Conservation (phyloP, 2,113 vertebrate genomes). For the Gymnorhina tibicen region DNA sequence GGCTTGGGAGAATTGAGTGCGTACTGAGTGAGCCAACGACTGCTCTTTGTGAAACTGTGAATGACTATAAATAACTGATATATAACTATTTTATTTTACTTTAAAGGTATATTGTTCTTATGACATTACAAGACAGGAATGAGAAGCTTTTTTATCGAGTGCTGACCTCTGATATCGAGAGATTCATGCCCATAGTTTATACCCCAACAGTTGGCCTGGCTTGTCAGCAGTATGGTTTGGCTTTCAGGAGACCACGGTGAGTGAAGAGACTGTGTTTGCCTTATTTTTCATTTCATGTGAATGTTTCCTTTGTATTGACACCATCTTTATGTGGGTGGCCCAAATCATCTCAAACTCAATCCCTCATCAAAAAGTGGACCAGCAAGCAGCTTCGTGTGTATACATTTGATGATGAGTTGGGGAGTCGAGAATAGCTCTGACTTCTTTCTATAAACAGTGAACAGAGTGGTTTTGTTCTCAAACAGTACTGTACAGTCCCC, state of each 20-base stretch:
- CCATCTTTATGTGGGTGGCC: constrained; percentile 25
- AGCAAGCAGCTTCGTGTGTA: neutral
- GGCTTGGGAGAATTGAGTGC: neutral
- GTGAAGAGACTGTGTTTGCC: neutral
- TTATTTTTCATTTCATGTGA: neutral
- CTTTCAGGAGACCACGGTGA: constrained; percentile 96
- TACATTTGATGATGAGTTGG: constrained; percentile 13
- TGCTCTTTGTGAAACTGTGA: neutral
- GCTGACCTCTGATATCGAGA: constrained; percentile 91
- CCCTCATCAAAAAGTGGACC: neutral
- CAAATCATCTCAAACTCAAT: neutral
- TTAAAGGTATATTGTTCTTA: constrained; percentile 91
- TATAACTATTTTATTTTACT: neutral
- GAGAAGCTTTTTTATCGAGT: constrained; percentile 97
- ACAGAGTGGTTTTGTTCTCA: constrained; percentile 59
- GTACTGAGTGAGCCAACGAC: neutral
- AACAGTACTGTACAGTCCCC: constrained; percentile 26
- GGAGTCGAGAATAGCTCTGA: neutral
- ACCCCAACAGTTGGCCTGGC: constrained; percentile 94
- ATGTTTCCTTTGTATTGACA: neutral
- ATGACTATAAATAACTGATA: neutral
- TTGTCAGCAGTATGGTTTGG: constrained; percentile 94
- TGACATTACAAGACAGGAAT: constrained; percentile 97
- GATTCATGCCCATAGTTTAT: constrained; percentile 97
- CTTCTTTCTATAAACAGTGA: neutral